phyloP scores from a whole-genome alignment of 2,113 vertebrate species.

The Triplophysa dalaica region DNA sequence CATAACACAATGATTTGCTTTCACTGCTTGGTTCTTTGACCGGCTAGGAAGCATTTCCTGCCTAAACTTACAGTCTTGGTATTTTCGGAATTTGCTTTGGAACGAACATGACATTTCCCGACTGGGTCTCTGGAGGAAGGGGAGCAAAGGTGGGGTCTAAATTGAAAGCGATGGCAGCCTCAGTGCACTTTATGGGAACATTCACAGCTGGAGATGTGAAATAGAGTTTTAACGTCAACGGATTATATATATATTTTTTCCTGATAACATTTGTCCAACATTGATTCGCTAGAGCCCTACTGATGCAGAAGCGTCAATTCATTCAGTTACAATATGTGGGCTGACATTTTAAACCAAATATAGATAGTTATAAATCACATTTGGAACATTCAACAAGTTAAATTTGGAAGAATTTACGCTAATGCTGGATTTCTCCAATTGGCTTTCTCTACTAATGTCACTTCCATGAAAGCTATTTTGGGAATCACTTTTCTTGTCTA shows the following conservation, averaged over 20 bases:
- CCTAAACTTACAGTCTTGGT: slow-evolving; percentile 71
- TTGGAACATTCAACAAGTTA: not conserved
- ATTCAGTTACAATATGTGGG: not conserved
- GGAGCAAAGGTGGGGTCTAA: slow-evolving; percentile 31
- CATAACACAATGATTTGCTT: slow-evolving; percentile 23
- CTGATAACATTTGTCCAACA: not conserved
- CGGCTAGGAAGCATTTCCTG: slow-evolving; percentile 60
- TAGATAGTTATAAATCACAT: no score
- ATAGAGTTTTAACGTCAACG: not conserved
- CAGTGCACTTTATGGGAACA: not conserved
- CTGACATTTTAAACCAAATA: no score
- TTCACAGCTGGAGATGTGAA: not conserved
- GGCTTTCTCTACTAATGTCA: not conserved
- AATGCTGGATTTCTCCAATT: not conserved
- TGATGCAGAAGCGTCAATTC: not conserved
- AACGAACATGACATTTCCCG: slow-evolving; percentile 79
- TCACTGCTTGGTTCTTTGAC: slow-evolving; percentile 59
- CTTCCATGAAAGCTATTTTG: not conserved
- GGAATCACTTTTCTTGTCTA: not conserved
- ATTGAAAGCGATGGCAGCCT: slow-evolving; percentile 46
- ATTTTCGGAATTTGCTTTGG: slow-evolving; percentile 80
- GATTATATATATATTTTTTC: not conserved
- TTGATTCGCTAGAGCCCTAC: not conserved
- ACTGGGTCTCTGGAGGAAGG: slow-evolving; percentile 61
- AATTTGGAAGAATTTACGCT: not conserved